Evolutionary conservation across 2,888 invertebrate genomes (phyloP).

Genomic region (Limnephilus marmoratus): DNA sequence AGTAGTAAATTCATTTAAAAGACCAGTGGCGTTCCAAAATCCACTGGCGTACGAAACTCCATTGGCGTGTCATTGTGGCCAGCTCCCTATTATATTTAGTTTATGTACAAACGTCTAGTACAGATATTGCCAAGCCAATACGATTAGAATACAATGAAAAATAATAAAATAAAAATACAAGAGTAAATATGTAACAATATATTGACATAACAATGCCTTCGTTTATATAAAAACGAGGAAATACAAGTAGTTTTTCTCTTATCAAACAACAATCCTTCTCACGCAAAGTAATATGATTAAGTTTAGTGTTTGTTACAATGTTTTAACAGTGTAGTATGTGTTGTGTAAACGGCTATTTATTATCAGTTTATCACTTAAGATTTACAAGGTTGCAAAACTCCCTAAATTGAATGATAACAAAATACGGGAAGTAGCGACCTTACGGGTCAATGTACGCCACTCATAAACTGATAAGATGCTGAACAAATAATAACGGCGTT

Average conservation of each 20-base stretch:
- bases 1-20: too few species aligned
- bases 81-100: too few species aligned
- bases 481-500: background rate
- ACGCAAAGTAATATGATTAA: background rate
- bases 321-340: background rate
- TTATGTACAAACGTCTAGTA: too few species aligned
- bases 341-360: background rate
- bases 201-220: too few species aligned
- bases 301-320: background rate
- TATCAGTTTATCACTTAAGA: background rate
- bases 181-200: too few species aligned
- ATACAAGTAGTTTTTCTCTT: background rate
- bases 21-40: too few species aligned
- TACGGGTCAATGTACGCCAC: constrained; percentile 16
- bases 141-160: too few species aligned
- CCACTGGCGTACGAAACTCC: too few species aligned
- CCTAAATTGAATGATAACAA: constrained; percentile 2
- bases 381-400: constrained; percentile 8
- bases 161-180: too few species aligned
- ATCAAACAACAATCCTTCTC: background rate
- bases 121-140: too few species aligned
- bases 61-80: too few species aligned
- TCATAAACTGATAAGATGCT: background rate
- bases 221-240: too few species aligned
- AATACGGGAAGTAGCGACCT: constrained; percentile 28